phyloP scores from a whole-genome alignment of 1,140 invertebrate genomes.

The Hypsibius dujardini region DNA sequence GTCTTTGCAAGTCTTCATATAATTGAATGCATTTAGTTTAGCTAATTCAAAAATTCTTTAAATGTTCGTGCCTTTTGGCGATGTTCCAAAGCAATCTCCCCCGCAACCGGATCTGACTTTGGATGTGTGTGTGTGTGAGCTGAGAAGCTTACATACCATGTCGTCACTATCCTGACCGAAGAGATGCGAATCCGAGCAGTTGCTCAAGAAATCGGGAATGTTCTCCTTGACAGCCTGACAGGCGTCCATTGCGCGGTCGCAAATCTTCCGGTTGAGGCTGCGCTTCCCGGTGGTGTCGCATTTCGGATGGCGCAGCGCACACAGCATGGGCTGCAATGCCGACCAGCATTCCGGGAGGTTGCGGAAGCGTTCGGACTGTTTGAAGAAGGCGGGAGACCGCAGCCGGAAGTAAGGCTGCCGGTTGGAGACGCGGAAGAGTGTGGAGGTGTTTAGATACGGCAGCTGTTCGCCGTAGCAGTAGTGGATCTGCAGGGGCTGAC shows the following conservation, averaged over 20 bases:
- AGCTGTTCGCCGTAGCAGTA: too few species aligned
- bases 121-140: too few species aligned
- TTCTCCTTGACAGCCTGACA: neutral
- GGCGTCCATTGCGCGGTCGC: neutral
- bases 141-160: neutral
- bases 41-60: too few species aligned
- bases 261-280: neutral
- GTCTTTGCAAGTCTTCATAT: too few species aligned
- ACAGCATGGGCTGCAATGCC: neutral
- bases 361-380: neutral
- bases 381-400: neutral
- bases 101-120: too few species aligned
- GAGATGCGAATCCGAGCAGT: constrained; percentile 14
- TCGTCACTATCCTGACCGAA: neutral
- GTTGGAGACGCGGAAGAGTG: too few species aligned
- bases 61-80: too few species aligned
- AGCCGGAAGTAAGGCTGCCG: neutral
- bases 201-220: neutral
- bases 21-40: too few species aligned
- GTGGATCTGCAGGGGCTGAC: too few species aligned
- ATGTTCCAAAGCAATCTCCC: too few species aligned
- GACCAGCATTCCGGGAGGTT: neutral
- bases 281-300: neutral
- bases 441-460: too few species aligned
- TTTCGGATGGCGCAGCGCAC: neutral